Base-by-base conservation (phyloP, 2,888 invertebrate genomes). In the Buathra laborator region DNA sequence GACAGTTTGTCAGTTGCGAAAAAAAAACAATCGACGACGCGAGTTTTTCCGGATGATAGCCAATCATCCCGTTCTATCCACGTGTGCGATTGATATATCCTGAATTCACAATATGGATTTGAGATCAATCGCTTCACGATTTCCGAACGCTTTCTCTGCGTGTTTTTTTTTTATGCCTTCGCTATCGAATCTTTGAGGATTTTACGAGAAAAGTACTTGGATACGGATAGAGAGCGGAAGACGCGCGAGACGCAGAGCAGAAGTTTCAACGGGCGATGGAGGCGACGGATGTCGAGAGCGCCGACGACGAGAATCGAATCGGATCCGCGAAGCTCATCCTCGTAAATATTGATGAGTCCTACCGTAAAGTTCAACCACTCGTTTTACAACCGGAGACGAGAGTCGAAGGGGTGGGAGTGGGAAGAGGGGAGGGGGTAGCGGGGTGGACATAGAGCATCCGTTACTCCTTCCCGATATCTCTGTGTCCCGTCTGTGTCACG, bases 301-400 rank as follows among this genome's bases (percentile, higher is more conserved):
- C 56, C 68, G 79, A 86, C 76, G 85, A 85, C 84, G 79, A 81
- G 85, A 87, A 85, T 88, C 85, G 85, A 85, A 88, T 89, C 88
- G 89, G 87, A 89, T 89, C 88, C 74, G 88, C 79, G 79, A 76
- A 85, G 85, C 86, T 87, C 87, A 87, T 88, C 77, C 87, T 89
- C 89, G 88, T 88, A 89, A 89, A 89, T 88, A 88, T 89, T 88
- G 89, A 89, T 87, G 87, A 88, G 87, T 85, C 84, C 86, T 87
- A 86, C 87, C 81, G 85, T 89, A 89, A 89, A 89, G 89, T 89
- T 89, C 87, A 89, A 87, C 87, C 87, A 88, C 86, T 87, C 89
- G 87, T 88, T 88, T 88, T 88, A 89, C 87, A 87, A 86, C 87
- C 86, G 86, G 86, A 70, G 80, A 80, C 75, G 82, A 75, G 67